Evolutionary conservation across 1,140 invertebrate species (phyloP).

Genomic region (Macrostomum lignano): DNA sequence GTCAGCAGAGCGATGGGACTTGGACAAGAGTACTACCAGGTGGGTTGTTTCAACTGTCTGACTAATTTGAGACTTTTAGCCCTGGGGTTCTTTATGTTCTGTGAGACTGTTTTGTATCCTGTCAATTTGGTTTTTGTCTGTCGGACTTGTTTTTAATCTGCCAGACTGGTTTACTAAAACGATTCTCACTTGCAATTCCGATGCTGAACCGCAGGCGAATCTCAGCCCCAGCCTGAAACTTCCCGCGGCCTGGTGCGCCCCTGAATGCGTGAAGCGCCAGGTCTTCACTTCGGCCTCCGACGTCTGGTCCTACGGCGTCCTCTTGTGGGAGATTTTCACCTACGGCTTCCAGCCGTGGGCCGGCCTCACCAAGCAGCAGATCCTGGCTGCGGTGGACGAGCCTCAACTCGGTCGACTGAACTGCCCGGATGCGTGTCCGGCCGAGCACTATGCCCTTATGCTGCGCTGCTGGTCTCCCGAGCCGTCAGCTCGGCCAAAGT

Average conservation of each 20-base stretch:
- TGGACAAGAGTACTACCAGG: constrained; percentile 95
- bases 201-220: no score
- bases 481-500: constrained; percentile 54
- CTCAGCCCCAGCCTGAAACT: constrained; percentile 87
- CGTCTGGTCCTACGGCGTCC: constrained; percentile 86
- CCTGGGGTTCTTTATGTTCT: no score
- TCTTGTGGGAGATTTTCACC: constrained; percentile 95
- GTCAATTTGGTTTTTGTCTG: no score
- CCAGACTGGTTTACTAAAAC: no score
- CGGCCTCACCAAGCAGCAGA: constrained; percentile 27
- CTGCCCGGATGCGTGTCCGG: constrained; percentile 69
- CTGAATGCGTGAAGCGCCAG: constrained; percentile 80
- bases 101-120: no score
- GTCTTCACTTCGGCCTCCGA: constrained; percentile 79
- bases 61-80: no score
- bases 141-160: no score
- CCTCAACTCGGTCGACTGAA: constrained; percentile 37
- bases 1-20: constrained; percentile 72
- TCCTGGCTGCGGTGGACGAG: constrained; percentile 64
- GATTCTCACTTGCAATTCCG: no score
- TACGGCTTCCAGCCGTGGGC: constrained; percentile 57
- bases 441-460: constrained; percentile 71
- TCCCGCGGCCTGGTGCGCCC: constrained; percentile 92
- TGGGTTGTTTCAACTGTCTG: no score
- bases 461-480: constrained; percentile 78